phyloP scores from a whole-genome alignment of 2,888 invertebrate species.

The Nysson spinosus region DNA sequence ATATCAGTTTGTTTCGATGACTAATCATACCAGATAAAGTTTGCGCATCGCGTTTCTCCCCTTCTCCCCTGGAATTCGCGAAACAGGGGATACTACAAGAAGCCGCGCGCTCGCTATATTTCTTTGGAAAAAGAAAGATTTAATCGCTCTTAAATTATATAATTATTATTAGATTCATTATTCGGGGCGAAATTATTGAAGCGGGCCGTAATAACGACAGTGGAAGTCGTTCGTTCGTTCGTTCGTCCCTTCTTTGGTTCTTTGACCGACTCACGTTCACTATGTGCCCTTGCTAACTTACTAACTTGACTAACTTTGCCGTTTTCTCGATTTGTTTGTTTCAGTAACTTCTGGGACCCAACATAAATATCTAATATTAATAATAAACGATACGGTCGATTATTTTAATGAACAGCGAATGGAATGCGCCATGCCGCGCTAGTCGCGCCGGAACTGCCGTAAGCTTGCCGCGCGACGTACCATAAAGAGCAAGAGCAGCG shows the following conservation, averaged over 20 bases:
- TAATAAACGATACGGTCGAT: constrained; percentile 74
- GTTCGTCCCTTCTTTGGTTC: background rate
- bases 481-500: constrained; percentile 45
- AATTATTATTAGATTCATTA: too few species aligned
- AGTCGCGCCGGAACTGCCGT: constrained; percentile 68
- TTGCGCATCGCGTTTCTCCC: constrained; percentile 22
- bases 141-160: background rate
- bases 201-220: too few species aligned
- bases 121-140: background rate
- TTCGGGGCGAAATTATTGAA: too few species aligned
- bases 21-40: too few species aligned
- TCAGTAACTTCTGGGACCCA: constrained; percentile 76
- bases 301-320: constrained; percentile 23
- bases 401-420: constrained; percentile 73
- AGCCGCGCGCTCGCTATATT: constrained; percentile 37
- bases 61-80: too few species aligned
- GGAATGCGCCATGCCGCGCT: constrained; percentile 69
- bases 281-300: too few species aligned
- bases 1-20: constrained; percentile 52
- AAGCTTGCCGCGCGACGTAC: constrained; percentile 65
- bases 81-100: too few species aligned
- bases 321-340: constrained; percentile 65
- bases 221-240: too few species aligned
- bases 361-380: constrained; percentile 77
- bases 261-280: background rate